These are phyloP conservation scores for Propithecus perrieri DNA, from an alignment of 2,797 vertebrate genomes.

Conservation along the genomic window DNA sequence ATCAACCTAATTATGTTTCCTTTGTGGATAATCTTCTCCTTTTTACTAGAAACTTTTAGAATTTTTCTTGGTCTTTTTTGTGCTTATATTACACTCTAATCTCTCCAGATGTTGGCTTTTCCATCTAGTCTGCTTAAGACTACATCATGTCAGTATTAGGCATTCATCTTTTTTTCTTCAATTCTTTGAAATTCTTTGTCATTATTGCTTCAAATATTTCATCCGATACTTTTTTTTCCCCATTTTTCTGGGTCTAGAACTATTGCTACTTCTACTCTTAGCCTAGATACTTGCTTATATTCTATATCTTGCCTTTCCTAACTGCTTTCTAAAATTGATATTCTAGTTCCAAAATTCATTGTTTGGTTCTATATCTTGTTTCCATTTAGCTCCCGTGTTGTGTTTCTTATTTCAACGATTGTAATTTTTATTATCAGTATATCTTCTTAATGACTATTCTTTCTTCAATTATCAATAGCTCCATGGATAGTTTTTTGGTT, in stretches of 20 bases:
- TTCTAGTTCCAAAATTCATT: background rate
- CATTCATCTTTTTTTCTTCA: background rate
- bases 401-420: background rate
- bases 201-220: background rate
- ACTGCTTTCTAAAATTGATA: background rate
- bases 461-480: background rate
- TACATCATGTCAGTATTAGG: background rate
- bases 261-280: background rate
- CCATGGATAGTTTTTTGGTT: background rate
- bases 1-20: background rate
- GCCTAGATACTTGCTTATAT: background rate
- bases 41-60: background rate
- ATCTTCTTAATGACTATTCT: background rate
- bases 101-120: background rate
- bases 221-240: background rate
- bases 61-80: background rate
- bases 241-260: background rate
- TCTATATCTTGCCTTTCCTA: background rate
- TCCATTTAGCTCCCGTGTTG: background rate
- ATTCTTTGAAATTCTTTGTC: background rate
- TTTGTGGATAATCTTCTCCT: background rate
- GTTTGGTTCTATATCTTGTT: background rate
- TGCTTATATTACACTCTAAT: background rate
- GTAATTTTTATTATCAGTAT: background rate
- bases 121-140: background rate